phyloP scores from a whole-genome alignment of 1,140 invertebrate species.

The Nomia melanderi region DNA sequence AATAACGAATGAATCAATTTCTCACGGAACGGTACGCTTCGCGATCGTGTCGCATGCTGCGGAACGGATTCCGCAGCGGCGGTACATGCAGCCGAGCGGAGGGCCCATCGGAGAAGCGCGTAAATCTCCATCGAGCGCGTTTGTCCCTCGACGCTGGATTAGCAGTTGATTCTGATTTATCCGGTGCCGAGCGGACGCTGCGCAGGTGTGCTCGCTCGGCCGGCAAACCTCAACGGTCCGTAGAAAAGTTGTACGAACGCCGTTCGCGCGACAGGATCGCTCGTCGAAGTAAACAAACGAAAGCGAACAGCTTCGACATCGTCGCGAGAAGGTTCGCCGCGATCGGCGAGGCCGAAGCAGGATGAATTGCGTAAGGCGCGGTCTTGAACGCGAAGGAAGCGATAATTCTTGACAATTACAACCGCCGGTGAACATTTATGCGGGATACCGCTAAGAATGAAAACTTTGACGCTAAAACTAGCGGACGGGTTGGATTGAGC shows the following conservation, averaged over 20 bases:
- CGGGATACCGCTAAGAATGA: neutral
- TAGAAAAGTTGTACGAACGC: neutral
- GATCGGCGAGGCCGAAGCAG: neutral
- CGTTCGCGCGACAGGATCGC: no score
- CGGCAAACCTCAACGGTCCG: neutral
- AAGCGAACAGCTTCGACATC: neutral
- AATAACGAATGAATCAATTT: no score
- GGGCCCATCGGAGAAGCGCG: neutral
- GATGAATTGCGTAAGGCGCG: slow-evolving; percentile 38
- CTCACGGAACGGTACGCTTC: no score
- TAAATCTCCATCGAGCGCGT: neutral
- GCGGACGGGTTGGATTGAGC: no score
- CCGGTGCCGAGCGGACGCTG: no score
- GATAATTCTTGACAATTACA: slow-evolving; percentile 34
- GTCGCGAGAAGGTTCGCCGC: neutral
- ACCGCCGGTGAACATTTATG: slow-evolving; percentile 8
- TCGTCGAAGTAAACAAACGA: no score
- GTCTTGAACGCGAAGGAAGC: slow-evolving; percentile 34
- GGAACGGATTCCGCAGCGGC: no score
- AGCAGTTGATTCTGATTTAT: slow-evolving; percentile 5
- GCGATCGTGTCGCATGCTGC: no score
- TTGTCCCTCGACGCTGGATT: neutral
- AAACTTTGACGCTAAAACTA: no score
- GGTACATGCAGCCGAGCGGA: neutral
- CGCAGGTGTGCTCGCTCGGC: neutral